phyloP scores from a whole-genome alignment of 2,113 vertebrate genomes.

The Monopterus albus region DNA sequence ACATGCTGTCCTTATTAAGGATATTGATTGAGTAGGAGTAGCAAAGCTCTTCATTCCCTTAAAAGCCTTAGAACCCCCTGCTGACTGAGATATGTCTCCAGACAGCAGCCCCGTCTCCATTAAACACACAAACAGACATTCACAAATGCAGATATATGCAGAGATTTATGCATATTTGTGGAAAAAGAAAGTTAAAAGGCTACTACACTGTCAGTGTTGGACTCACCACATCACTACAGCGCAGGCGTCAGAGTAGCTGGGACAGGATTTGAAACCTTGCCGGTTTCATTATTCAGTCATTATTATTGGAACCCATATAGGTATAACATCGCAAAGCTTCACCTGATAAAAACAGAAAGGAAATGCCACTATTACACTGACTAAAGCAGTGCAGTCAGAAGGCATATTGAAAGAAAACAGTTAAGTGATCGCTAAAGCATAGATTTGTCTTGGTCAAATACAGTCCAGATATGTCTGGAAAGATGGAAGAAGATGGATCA shows the following conservation, averaged over 20 bases:
- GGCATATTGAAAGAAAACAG: not conserved
- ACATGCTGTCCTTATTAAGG: constrained; percentile 62
- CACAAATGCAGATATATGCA: constrained; percentile 9
- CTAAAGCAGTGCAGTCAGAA: not conserved
- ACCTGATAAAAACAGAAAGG: constrained; percentile 70
- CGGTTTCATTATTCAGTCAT: constrained; percentile 91
- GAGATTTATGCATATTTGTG: not conserved
- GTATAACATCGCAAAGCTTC: constrained; percentile 87
- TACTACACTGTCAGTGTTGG: constrained; percentile 39
- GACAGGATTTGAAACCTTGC: constrained; percentile 87
- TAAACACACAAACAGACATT: constrained; percentile 3
- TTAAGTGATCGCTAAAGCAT: not conserved
- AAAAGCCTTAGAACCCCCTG: constrained; percentile 63
- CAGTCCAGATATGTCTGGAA: no score
- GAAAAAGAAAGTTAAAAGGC: constrained; percentile 7
- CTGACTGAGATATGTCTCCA: constrained; percentile 56
- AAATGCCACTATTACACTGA: not conserved
- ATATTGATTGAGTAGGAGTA: constrained; percentile 37
- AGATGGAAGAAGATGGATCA: no score
- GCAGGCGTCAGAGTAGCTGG: constrained; percentile 88
- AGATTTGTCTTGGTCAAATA: not conserved
- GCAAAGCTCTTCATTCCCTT: constrained; percentile 59
- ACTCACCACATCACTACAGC: constrained; percentile 89
- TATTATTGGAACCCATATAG: constrained; percentile 89
- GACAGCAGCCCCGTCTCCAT: constrained; percentile 57